A percentile compares a stretch with the other conserved stretches of the same genome.
phyloP scores from a whole-genome alignment of 2,797 vertebrate species.

The Oryzias dopingdopingensis region DNA sequence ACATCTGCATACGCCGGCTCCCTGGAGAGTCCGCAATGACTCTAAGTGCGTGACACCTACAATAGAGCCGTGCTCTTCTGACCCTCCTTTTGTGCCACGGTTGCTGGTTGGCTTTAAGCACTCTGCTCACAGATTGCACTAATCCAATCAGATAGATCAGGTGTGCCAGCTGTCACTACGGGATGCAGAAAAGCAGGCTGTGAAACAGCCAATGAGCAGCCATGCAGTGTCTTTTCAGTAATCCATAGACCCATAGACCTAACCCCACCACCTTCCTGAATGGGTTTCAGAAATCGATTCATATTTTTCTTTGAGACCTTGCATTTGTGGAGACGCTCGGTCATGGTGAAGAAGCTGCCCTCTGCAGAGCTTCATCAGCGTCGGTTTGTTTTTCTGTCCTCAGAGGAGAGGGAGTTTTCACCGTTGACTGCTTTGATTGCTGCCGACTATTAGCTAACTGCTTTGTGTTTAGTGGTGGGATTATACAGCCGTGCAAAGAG shows the following conservation, averaged over 20 bases:
- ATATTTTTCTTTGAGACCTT: conserved; percentile 1
- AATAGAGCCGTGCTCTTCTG: neutral
- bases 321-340: conserved; percentile 30
- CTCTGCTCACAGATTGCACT: conserved; percentile 59
- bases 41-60: too few species aligned
- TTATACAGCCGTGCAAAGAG: conserved; percentile 25
- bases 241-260: conserved; percentile 70
- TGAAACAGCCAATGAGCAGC: conserved; percentile 62
- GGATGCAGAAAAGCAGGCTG: conserved; percentile 54
- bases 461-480: conserved; percentile 38
- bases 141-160: conserved; percentile 76
- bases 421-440: conserved; percentile 36
- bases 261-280: conserved; percentile 37
- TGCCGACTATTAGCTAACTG: conserved; percentile 12
- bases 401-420: conserved; percentile 35
- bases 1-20: too few species aligned
- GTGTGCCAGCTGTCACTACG: conserved; percentile 67
- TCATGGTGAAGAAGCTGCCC: conserved; percentile 14
- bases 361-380: conserved; percentile 16
- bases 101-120: conserved; percentile 60
- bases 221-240: conserved; percentile 74
- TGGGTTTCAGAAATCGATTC: conserved; percentile 11
- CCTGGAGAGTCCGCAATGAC: too few species aligned
- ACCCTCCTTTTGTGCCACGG: conserved; percentile 15
- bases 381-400: conserved; percentile 16